Percentiles rank a stretch among this genome's conserved stretches.
phyloP scores from a whole-genome alignment of 2,888 invertebrate species.

The Hololepta plana region DNA sequence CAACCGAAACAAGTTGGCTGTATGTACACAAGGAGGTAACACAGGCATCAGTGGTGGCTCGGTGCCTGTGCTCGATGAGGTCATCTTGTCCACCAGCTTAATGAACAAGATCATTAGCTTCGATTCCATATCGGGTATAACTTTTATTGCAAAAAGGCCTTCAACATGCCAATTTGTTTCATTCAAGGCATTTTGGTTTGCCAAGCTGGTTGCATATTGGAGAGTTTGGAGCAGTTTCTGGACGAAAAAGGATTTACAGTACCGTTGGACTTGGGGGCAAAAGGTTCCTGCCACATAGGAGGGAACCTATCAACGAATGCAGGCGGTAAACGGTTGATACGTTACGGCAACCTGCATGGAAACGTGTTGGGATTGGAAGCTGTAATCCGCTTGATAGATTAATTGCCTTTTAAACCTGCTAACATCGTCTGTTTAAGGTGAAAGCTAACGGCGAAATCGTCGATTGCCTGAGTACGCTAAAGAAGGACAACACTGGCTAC shows the following conservation, averaged over 20 bases:
- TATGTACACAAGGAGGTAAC: conserved; percentile 89
- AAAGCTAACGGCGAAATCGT: conserved; percentile 70
- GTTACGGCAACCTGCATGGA: conserved; percentile 89
- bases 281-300: conserved; percentile 87
- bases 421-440: conserved; percentile 35
- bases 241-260: conserved; percentile 61
- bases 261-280: conserved; percentile 91
- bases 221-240: conserved; percentile 60
- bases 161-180: background rate
- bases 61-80: conserved; percentile 92
- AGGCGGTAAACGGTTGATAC: conserved; percentile 75
- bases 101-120: conserved; percentile 73
- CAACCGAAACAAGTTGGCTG: conserved; percentile 60
- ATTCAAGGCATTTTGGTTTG: conserved; percentile 53
- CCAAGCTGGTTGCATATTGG: conserved; percentile 82
- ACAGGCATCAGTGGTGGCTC: conserved; percentile 89
- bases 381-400: too few species aligned
- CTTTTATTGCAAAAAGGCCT: conserved; percentile 2
- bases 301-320: conserved; percentile 94
- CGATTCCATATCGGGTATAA: conserved; percentile 61
- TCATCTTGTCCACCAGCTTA: conserved; percentile 64
- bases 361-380: conserved; percentile 81
- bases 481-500: conserved; percentile 96
- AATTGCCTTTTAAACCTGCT: too few species aligned
- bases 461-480: conserved; percentile 64